Base-by-base conservation (phyloP, 37 sponge, comb jelly and placozoan genomes). In the Petrosia ficiformis region DNA sequence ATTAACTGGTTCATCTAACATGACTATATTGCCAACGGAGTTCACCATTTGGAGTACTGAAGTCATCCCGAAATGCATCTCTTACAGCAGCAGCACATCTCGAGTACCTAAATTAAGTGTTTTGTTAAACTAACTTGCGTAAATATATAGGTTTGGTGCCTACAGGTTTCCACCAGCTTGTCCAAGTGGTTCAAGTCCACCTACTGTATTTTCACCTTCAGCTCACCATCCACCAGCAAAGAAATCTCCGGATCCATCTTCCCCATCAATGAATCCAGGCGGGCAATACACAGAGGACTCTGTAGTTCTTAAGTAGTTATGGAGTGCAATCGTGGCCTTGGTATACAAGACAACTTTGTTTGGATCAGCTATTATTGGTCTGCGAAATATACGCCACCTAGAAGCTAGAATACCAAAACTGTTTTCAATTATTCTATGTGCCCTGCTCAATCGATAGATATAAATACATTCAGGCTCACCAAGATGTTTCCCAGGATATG, bases 261-360 rank as follows among this genome's bases (percentile, higher is more conserved):
- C 78, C 26, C 69, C 68, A 77, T 77, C 78, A 77, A 77, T 41
- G 39, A 69, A 77, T 33, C 78, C 67, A 29, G 68, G 78, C 34
- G 78, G 78, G 67, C 42, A 67, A 39, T 77, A 77, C 68, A 1
- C 32, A 29, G 78, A 25, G 42, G 68, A 69, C 42, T 69, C 78
- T 0, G 78, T 77, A 4, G 78, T 77, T 28, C 43, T 14, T n/a
- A 77, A 32, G 68, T 69, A 69, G 33, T 67, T 77, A 35, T 77
- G 68, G 19, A 77, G 43, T 38, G 78, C 78, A 42, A 69, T 77
- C 39, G 78, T 39, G 24, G 68, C 43, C 42, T 67, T 69, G 41
- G 69, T 56, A 41, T 42, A 77, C 78, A 67, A 3, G 33, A 36
- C 24, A 36, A 75, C 68, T n/a, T n/a, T n/a, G n/a, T n/a, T n/a